Percentiles rank a stretch among this genome's conserved stretches.
Conservation (phyloP, 2,113 vertebrate species). For the Hypocryptadius cinnamomeus region DNA sequence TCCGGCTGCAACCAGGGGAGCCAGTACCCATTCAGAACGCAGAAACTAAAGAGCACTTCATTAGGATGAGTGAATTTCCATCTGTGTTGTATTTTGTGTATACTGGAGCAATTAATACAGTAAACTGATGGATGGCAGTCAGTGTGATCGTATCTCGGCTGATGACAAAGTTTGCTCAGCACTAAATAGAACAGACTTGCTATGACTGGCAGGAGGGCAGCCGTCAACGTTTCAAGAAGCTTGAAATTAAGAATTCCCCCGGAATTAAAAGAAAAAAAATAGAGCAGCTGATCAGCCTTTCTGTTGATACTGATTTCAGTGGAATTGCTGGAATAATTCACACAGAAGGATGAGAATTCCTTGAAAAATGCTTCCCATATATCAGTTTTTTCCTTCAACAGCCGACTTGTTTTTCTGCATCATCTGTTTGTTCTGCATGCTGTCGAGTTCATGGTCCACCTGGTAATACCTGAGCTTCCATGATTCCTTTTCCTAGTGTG, state of each 20-base stretch:
- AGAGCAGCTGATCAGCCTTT: not conserved
- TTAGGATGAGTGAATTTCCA: slow-evolving; percentile 43
- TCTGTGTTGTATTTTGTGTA: slow-evolving; percentile 39
- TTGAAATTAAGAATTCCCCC: slow-evolving; percentile 18
- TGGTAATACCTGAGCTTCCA: not conserved
- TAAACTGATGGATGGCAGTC: slow-evolving; percentile 42
- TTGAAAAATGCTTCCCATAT: not conserved
- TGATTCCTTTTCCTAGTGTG: not conserved
- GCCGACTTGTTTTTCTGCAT: not conserved
- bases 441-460: not conserved
- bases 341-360: not conserved
- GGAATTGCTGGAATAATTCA: not conserved
- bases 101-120: slow-evolving; percentile 10
- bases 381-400: not conserved
- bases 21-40: not conserved
- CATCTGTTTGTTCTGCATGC: slow-evolving; percentile 1
- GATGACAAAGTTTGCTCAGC: slow-evolving; percentile 52
- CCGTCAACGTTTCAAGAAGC: slow-evolving; percentile 12
- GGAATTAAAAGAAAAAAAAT: not conserved
- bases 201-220: not conserved
- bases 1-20: slow-evolving; percentile 1
- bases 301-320: not conserved
- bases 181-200: slow-evolving; percentile 13
- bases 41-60: slow-evolving; percentile 35
- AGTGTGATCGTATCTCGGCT: slow-evolving; percentile 21